Evolutionary conservation across 2,797 vertebrate genomes (phyloP).

Genomic region (Todus mexicanus): DNA sequence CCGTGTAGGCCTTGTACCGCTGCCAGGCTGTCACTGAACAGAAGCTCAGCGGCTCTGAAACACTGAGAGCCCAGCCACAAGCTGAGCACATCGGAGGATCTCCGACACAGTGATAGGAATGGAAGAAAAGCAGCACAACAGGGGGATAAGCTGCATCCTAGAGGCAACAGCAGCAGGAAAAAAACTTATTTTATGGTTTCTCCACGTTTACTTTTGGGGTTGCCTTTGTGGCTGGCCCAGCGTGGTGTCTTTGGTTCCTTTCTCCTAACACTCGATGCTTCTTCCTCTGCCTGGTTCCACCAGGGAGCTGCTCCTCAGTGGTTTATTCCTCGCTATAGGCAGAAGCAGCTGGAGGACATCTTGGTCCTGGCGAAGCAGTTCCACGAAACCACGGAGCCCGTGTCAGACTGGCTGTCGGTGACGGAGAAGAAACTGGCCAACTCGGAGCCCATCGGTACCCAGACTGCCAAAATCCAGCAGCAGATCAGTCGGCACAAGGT

Average conservation of each 20-base stretch:
- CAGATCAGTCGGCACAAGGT: conserved; percentile 98
- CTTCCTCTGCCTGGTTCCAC: not conserved
- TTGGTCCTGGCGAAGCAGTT: conserved; percentile 94
- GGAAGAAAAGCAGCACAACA: not conserved
- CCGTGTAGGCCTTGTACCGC: not conserved
- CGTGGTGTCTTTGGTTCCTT: not conserved
- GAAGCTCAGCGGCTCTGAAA: not conserved
- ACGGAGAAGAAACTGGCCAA: conserved; percentile 93
- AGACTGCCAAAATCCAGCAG: conserved; percentile 94
- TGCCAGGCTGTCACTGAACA: not conserved
- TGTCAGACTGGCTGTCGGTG: conserved; percentile 91
- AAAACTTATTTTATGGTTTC: not conserved
- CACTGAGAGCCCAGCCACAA: not conserved
- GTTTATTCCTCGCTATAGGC: conserved; percentile 73
- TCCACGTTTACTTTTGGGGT: not conserved
- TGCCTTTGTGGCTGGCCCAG: not conserved
- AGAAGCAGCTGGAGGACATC: conserved; percentile 94
- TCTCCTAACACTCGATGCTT: not conserved
- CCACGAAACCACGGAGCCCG: conserved; percentile 93
- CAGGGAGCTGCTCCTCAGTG: not conserved
- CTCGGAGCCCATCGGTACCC: conserved; percentile 95
- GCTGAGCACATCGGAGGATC: not conserved
- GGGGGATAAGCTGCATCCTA: not conserved
- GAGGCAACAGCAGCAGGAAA: not conserved
- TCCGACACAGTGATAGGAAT: not conserved